A percentile compares a stretch with the other conserved stretches of the same genome.
These are phyloP conservation scores for Taurulus bubalis DNA, from an alignment of 2,113 vertebrate species.

Conservation along the genomic window DNA sequence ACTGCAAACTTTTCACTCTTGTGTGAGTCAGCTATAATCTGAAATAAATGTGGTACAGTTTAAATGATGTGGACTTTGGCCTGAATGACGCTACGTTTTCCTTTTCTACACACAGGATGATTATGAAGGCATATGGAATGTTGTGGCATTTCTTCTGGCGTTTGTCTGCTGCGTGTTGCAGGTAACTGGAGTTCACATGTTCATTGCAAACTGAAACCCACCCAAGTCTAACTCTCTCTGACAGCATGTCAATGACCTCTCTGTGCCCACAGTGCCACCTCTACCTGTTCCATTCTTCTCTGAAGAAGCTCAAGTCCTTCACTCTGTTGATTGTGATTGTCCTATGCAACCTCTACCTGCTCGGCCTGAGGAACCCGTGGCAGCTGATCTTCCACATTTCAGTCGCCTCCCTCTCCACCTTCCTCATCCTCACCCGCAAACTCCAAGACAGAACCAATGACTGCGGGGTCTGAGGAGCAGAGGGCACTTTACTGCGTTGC, in stretches of 20 bases:
- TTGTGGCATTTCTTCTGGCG: slow-evolving; percentile 91
- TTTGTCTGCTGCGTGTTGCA: slow-evolving; percentile 91
- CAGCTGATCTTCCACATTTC: slow-evolving; percentile 92
- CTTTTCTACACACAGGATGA: slow-evolving; percentile 85
- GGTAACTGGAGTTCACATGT: slow-evolving; percentile 79
- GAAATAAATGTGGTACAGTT: not conserved
- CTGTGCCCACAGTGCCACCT: slow-evolving; percentile 88
- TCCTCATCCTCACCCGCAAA: slow-evolving; percentile 88
- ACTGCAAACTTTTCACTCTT: slow-evolving; percentile 2
- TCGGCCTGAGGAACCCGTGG: slow-evolving; percentile 90
- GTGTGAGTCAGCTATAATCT: not conserved
- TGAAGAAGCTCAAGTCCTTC: slow-evolving; percentile 86
- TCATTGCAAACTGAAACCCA: not conserved
- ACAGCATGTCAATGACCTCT: not conserved
- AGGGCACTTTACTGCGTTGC: not conserved
- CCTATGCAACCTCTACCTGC: slow-evolving; percentile 90
- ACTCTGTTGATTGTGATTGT: slow-evolving; percentile 83
- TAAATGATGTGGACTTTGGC: not conserved
- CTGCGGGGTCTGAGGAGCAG: slow-evolving; percentile 86
- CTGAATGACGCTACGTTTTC: not conserved
- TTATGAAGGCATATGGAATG: slow-evolving; percentile 89
- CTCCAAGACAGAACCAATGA: slow-evolving; percentile 86
- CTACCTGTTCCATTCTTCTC: slow-evolving; percentile 91
- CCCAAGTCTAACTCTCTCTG: not conserved
- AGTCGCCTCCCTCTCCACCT: slow-evolving; percentile 88